Percentiles rank a stretch among this genome's conserved stretches.
phyloP scores from a whole-genome alignment of 2,797 vertebrate genomes.

The Iguana delicatissima region DNA sequence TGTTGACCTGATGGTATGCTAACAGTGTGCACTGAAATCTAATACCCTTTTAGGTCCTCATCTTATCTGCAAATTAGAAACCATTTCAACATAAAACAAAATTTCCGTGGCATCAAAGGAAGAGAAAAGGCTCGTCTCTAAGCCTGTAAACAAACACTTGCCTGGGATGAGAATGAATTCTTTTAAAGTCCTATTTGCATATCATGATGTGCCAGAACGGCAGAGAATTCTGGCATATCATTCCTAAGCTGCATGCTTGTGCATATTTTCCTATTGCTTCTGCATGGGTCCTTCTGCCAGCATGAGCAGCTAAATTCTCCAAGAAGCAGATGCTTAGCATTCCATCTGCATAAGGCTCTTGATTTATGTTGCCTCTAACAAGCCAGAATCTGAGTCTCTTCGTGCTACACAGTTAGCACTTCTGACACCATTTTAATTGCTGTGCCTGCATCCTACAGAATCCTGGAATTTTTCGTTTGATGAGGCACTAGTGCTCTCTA shows the following conservation, averaged over 20 bases:
- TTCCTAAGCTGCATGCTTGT: background rate
- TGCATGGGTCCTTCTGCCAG: background rate
- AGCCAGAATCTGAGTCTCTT: background rate
- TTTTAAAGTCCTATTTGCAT: background rate
- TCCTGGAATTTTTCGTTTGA: too few relatives aligned
- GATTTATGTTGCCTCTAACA: background rate
- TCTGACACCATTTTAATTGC: too few relatives aligned
- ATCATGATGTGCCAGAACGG: background rate
- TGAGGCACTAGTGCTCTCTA: too few relatives aligned
- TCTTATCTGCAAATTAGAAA: background rate
- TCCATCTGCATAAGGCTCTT: background rate
- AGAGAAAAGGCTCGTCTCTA: background rate
- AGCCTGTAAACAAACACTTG: background rate
- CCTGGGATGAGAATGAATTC: background rate
- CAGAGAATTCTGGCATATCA: background rate
- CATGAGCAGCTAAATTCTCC: background rate
- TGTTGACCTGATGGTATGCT: background rate
- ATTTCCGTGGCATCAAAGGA: background rate
- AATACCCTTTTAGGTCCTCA: constrained; percentile 6
- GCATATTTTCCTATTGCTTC: background rate
- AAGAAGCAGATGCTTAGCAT: background rate
- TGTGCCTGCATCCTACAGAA: too few relatives aligned
- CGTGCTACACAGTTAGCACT: too few relatives aligned
- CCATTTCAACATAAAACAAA: background rate
- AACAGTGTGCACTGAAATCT: background rate